phyloP scores from a whole-genome alignment of 2,888 invertebrate species.

The Neocrepidodera transversa region DNA sequence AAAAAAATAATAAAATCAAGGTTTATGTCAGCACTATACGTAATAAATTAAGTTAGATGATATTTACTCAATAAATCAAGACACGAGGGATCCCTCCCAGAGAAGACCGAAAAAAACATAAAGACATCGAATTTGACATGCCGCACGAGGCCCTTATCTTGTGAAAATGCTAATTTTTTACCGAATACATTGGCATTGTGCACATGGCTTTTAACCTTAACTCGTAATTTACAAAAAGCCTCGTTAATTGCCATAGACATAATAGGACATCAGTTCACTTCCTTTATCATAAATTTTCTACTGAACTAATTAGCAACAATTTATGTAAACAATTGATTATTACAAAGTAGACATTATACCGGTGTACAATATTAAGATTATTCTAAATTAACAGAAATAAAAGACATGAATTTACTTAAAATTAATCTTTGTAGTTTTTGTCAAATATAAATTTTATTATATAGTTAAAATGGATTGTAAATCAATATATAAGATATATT shows the following conservation, averaged over 20 bases:
- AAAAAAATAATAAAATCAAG: no score
- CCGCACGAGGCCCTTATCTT: conserved; percentile 25
- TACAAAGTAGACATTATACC: no score
- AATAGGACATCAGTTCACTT: conserved; percentile 7
- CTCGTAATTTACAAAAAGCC: not conserved
- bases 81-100: not conserved
- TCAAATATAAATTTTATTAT: no score
- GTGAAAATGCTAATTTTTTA: conserved; percentile 18
- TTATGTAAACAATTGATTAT: conserved; percentile 1
- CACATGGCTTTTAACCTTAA: conserved; percentile 7
- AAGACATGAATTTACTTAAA: no score
- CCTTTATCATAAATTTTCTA: conserved; percentile 5
- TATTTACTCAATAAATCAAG: not conserved
- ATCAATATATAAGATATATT: no score
- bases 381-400: no score
- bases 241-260: conserved; percentile 1
- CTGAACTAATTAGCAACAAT: conserved; percentile 3
- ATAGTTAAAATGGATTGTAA: no score
- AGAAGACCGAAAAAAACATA: conserved; percentile 7
- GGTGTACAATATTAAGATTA: no score
- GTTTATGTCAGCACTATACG: no score
- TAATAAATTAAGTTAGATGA: no score
- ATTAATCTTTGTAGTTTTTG: no score
- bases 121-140: conserved; percentile 22
- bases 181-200: not conserved